phyloP scores from a whole-genome alignment of 2,888 invertebrate species.

The Pandemis heparana region DNA sequence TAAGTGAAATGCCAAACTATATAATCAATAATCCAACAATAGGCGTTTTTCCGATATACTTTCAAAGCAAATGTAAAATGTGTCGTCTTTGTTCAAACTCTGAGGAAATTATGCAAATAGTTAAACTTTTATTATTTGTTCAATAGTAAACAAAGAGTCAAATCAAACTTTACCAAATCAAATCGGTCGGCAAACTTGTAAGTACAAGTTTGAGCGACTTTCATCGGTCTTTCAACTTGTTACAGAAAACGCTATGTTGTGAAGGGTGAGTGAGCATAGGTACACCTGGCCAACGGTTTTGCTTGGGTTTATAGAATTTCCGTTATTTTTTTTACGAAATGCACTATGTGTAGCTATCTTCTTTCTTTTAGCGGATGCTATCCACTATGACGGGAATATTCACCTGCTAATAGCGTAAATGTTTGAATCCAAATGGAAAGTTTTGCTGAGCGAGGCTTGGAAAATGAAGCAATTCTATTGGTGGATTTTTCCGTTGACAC shows the following conservation, averaged over 20 bases:
- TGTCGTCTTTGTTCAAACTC: neutral
- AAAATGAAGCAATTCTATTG: too few relatives aligned
- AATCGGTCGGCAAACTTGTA: slow-evolving; percentile 44
- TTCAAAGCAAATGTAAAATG: neutral
- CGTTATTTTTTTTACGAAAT: neutral
- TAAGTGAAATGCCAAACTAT: neutral
- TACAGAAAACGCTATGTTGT: slow-evolving; percentile 40
- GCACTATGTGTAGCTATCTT: too few relatives aligned
- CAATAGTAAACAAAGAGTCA: slow-evolving; percentile 37
- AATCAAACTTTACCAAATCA: slow-evolving; percentile 49
- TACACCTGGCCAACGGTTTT: neutral
- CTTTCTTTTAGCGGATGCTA: too few relatives aligned
- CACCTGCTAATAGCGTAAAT: too few relatives aligned
- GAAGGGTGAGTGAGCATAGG: neutral
- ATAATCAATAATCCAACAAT: neutral
- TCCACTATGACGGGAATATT: too few relatives aligned
- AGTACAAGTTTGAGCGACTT: slow-evolving; percentile 47
- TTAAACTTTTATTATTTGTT: slow-evolving; percentile 4
- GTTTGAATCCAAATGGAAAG: too few relatives aligned
- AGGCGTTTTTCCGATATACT: neutral
- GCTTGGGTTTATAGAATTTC: neutral
- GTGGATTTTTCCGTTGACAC: too few relatives aligned
- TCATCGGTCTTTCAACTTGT: slow-evolving; percentile 42
- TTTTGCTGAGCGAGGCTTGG: too few relatives aligned
- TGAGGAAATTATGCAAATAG: slow-evolving; percentile 15